Evolutionary conservation across 1,140 invertebrate genomes (phyloP).

Genomic region (Heliconius himera): DNA sequence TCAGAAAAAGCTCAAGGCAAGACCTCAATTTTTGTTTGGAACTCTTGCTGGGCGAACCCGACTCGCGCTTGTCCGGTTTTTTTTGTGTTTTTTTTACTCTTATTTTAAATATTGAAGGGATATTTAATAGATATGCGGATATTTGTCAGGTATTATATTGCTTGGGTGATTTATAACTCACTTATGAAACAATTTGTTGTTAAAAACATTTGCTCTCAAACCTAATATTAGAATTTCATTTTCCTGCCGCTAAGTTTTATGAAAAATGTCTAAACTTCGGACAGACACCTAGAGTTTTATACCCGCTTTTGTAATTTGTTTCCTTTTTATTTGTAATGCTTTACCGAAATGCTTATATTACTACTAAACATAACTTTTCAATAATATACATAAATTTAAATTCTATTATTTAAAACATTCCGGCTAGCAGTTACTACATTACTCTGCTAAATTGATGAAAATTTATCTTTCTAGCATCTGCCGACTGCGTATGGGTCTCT

Average conservation of each 20-base stretch:
- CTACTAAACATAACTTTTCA: conserved; percentile 10
- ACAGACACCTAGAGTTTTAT: conserved; percentile 76
- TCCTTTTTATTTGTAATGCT: conserved; percentile 67
- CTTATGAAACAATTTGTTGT: conserved; percentile 83
- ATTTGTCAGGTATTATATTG: conserved; percentile 88
- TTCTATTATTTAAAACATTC: not conserved
- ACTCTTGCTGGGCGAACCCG: too few relatives aligned
- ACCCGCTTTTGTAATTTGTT: conserved; percentile 77
- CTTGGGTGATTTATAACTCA: conserved; percentile 91
- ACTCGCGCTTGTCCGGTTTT: too few relatives aligned
- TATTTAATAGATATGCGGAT: conserved; percentile 90
- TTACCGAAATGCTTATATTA: conserved; percentile 48
- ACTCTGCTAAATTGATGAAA: too few relatives aligned
- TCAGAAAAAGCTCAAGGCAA: too few relatives aligned
- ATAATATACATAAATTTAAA: not conserved
- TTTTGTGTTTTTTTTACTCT: too few relatives aligned
- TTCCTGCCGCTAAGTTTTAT: conserved; percentile 74
- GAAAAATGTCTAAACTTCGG: conserved; percentile 79
- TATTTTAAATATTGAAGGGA: not conserved
- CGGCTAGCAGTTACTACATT: too few relatives aligned
- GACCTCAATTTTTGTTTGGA: too few relatives aligned
- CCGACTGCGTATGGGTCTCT: too few relatives aligned
- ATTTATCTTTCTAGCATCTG: too few relatives aligned
- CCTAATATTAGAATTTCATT: conserved; percentile 80
- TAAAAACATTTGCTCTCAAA: conserved; percentile 74